A percentile compares a stretch with the other conserved stretches of the same genome.
phyloP scores from a whole-genome alignment of 2,113 vertebrate genomes.

The Corydoras maculifer region DNA sequence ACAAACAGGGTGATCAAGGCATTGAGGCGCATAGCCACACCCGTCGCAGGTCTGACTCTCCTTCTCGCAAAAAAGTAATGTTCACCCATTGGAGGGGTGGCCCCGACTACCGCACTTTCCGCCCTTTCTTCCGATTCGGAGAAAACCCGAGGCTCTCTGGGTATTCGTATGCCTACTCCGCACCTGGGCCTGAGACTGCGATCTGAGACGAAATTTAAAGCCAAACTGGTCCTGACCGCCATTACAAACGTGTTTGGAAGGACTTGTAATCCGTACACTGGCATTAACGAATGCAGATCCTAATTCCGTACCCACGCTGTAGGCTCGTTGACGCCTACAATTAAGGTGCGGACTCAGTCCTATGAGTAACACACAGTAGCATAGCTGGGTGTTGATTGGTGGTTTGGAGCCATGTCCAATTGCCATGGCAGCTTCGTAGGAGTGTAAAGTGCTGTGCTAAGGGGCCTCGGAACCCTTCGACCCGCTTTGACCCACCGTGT shows the following conservation, averaged over 20 bases:
- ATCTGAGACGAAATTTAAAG: conserved; percentile 47
- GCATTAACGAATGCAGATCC: conserved; percentile 2
- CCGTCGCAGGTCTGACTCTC: conserved; percentile 67
- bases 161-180: conserved; percentile 47
- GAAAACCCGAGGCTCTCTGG: conserved; percentile 53
- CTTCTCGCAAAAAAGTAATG: conserved; percentile 68
- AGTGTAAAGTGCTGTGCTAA: conserved; percentile 28
- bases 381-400: conserved; percentile 19
- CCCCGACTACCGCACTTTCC: conserved; percentile 69
- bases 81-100: conserved; percentile 66
- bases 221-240: not conserved
- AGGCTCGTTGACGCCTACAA: conserved; percentile 2
- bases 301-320: not conserved
- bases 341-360: not conserved
- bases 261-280: not conserved
- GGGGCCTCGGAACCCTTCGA: conserved; percentile 30
- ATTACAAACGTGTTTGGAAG: conserved; percentile 3
- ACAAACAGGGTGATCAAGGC: conserved; percentile 53
- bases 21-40: conserved; percentile 57
- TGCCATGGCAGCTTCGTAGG: conserved; percentile 6
- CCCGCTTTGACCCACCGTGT: conserved; percentile 12
- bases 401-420: conserved; percentile 11
- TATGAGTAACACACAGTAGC: conserved; percentile 1
- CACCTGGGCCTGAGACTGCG: conserved; percentile 71
- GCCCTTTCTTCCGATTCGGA: conserved; percentile 65